These are phyloP conservation scores for Heterotilapia buettikoferi DNA, from an alignment of 2,113 vertebrate genomes.

Conservation along the genomic window DNA sequence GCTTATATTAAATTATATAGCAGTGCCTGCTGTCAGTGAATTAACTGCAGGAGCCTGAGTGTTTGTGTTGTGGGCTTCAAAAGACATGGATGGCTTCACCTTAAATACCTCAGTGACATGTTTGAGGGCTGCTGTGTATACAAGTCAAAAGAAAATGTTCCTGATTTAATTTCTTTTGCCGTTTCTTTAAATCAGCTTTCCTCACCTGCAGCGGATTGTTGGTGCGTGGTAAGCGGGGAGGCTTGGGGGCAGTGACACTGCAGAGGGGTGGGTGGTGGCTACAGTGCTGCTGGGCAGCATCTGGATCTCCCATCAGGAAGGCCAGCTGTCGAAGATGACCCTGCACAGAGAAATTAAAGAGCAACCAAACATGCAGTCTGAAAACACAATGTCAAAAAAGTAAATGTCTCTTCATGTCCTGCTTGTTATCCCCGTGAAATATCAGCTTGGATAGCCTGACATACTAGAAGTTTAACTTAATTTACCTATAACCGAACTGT, in stretches of 20 bases:
- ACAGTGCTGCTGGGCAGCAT: slow-evolving; percentile 72
- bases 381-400: background rate
- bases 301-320: slow-evolving; percentile 78
- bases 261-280: slow-evolving; percentile 56
- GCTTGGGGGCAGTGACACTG: background rate
- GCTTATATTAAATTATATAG: background rate
- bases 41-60: slow-evolving; percentile 15
- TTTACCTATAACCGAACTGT: background rate
- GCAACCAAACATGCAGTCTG: background rate
- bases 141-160: background rate
- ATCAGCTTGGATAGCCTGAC: background rate
- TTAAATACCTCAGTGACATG: background rate
- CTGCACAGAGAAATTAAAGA: slow-evolving; percentile 48
- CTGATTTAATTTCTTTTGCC: background rate
- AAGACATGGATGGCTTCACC: background rate
- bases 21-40: background rate
- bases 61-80: slow-evolving; percentile 5
- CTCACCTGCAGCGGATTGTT: slow-evolving; percentile 50
- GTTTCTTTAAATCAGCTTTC: background rate
- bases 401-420: background rate
- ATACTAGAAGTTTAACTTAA: background rate
- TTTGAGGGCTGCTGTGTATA: background rate
- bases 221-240: slow-evolving; percentile 9
- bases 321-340: slow-evolving; percentile 77
- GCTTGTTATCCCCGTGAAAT: background rate